These are phyloP conservation scores for Triplophysa rosa DNA, from an alignment of 2,113 vertebrate genomes.

Conservation along the genomic window DNA sequence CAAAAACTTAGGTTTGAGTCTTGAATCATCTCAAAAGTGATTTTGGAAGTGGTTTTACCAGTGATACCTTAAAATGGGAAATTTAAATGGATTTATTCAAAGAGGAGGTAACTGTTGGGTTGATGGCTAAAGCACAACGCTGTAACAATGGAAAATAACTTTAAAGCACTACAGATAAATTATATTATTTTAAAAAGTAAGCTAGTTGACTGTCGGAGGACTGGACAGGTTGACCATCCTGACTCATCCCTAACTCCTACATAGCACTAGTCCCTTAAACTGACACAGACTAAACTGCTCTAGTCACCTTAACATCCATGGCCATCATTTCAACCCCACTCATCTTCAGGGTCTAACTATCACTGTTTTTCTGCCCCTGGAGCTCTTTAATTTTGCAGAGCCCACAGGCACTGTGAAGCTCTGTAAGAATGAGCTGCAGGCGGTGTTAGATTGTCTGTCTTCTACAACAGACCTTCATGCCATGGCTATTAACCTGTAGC, in stretches of 20 bases:
- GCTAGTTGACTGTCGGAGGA: too few relatives aligned
- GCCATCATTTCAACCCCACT: background rate
- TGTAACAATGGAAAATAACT: too few relatives aligned
- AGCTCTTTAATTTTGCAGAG: background rate
- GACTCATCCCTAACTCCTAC: background rate
- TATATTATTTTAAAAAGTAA: too few relatives aligned
- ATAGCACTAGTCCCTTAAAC: background rate
- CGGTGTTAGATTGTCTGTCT: background rate
- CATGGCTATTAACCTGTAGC: background rate
- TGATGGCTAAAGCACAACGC: too few relatives aligned
- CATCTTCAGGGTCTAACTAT: conserved; percentile 15
- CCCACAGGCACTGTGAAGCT: background rate
- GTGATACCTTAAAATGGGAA: too few relatives aligned
- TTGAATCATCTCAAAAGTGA: too few relatives aligned
- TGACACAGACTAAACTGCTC: background rate
- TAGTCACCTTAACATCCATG: background rate
- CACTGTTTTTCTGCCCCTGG: background rate
- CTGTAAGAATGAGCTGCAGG: background rate
- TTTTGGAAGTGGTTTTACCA: too few relatives aligned
- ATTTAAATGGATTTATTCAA: too few relatives aligned
- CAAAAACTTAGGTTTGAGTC: too few relatives aligned
- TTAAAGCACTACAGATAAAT: too few relatives aligned
- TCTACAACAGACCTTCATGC: background rate
- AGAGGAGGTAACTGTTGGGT: too few relatives aligned
- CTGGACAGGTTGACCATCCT: background rate